Base-by-base conservation (phyloP, 2,113 vertebrate species). In the Nansenia antarctica region DNA sequence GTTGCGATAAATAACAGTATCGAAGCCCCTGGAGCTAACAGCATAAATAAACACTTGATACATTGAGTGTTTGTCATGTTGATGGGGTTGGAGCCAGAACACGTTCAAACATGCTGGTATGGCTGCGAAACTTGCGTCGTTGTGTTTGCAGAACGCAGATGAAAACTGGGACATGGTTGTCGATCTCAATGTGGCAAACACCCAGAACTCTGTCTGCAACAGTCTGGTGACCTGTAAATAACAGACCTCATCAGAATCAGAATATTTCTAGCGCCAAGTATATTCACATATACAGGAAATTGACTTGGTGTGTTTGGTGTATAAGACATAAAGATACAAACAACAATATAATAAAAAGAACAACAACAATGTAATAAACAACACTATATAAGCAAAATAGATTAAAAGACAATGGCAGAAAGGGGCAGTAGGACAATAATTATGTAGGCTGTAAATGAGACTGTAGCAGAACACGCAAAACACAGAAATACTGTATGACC, bases 101-200 rank as follows among this genome's bases (percentile, higher is more conserved):
- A 85, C 76, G 83, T 79, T 77, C 80, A 86, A 86, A 85, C 83
- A 89, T 67, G 83, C 80, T 81, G 79, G 82, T 87, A 79, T 83
- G 18, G 8, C 72, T 83, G 74, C 84, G 80, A 80, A 15, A 12
- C 63, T 3, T 20, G 31, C 5, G 14, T 22, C 35, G 58, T 32
- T 27, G 67, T 87, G 86, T 88, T 84, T 82, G 82, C 65, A 68
- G 70, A 83, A 57, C 5, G 34, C 81, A 72, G 81, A 84, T 78
- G 76, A 86, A 82, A 88, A 82, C 29, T 11, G 52, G 84, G 74
- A 82, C 60, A 62, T 31, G 74, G 69, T 73, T 85, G 85, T 83
- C 73, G 67, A 73, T 84, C 85, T 82, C 65, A 65, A 65, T 67
- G 69, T 79, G 74, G 82, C 79, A 74, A 77, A 58, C 62, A 2